Conservation (phyloP, 1,140 invertebrate genomes). For the Calosoma granatense region DNA sequence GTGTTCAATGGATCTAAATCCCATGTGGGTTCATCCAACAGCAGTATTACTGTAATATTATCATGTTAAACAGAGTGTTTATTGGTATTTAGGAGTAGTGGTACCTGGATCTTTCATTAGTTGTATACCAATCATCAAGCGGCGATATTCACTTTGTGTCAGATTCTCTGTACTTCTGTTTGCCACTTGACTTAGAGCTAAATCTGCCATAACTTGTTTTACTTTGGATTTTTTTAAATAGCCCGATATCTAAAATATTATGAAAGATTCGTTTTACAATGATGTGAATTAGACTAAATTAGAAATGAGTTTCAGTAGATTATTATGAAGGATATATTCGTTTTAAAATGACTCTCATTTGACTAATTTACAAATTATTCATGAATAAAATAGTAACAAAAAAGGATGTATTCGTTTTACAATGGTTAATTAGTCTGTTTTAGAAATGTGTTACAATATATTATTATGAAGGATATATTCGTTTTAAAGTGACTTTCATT, state of each 20-base stretch:
- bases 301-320: no score
- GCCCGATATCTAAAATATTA: slow-evolving; percentile 46
- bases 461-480: no score
- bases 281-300: background rate
- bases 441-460: no score
- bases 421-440: no score
- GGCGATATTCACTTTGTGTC: slow-evolving; percentile 71
- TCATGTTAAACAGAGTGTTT: slow-evolving; percentile 3
- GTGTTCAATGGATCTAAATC: slow-evolving; percentile 85
- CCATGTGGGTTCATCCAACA: slow-evolving; percentile 85
- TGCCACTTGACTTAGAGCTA: slow-evolving; percentile 78
- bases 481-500: no score
- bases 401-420: no score
- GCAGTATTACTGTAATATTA: slow-evolving; percentile 54
- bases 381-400: no score
- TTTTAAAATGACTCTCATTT: no score
- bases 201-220: slow-evolving; percentile 77
- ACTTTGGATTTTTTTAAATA: slow-evolving; percentile 64
- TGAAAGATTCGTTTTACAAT: slow-evolving; percentile 8
- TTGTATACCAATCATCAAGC: slow-evolving; percentile 77
- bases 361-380: no score
- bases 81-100: slow-evolving; percentile 3
- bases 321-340: no score
- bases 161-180: slow-evolving; percentile 69
- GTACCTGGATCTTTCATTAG: slow-evolving; percentile 78